A percentile compares a stretch with the other conserved stretches of the same genome.
phyloP scores from a whole-genome alignment of 2,113 vertebrate genomes.

The Paracanthobrama guichenoti region DNA sequence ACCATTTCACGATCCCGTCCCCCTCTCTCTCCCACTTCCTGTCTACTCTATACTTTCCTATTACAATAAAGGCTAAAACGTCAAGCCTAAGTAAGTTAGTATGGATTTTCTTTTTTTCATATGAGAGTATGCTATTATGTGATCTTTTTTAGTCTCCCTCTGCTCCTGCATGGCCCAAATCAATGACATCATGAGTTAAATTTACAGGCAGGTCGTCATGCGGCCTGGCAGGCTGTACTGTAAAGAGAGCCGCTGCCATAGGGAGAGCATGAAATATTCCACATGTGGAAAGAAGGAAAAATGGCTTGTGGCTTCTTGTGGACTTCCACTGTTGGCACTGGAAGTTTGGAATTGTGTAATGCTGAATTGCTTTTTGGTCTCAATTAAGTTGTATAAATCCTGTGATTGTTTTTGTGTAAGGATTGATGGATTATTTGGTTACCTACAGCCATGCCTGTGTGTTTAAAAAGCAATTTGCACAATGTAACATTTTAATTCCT shows the following conservation, averaged over 20 bases:
- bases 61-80: too few species aligned
- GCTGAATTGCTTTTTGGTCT: constrained; percentile 16
- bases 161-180: constrained; percentile 59
- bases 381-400: neutral
- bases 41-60: too few species aligned
- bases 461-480: constrained; percentile 26
- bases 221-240: constrained; percentile 58
- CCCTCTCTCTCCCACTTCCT: too few species aligned
- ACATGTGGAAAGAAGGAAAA: constrained; percentile 76
- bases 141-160: constrained; percentile 46
- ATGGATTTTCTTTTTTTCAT: neutral
- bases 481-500: constrained; percentile 15
- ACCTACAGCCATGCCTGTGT: neutral
- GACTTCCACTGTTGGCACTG: constrained; percentile 61
- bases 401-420: neutral
- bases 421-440: constrained; percentile 9
- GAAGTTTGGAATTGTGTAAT: constrained; percentile 45
- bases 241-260: constrained; percentile 67
- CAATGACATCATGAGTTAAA: constrained; percentile 74
- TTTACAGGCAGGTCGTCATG: constrained; percentile 66
- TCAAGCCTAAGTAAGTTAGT: neutral
- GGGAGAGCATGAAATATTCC: constrained; percentile 72
- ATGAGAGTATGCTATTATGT: constrained; percentile 31
- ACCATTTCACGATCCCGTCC: too few species aligned
- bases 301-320: constrained; percentile 76